Evolutionary conservation across 1,140 invertebrate genomes (phyloP).

Genomic region (Cydia splendana): DNA sequence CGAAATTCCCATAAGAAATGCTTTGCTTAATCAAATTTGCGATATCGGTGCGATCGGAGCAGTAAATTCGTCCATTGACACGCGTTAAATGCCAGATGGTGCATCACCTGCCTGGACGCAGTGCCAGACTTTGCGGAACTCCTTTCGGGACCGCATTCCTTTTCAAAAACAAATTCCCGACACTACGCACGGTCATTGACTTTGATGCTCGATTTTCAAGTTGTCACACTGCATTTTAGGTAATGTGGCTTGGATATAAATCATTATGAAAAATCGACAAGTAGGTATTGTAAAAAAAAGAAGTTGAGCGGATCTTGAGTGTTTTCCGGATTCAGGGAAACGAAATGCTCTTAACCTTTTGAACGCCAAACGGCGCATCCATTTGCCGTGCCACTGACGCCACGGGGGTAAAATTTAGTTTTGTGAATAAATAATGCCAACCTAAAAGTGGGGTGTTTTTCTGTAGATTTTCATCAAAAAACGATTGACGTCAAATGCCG

Average conservation of each 20-base stretch:
- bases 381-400: too few species aligned
- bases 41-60: slow-evolving; percentile 58
- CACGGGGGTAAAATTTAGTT: too few species aligned
- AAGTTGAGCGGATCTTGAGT: too few species aligned
- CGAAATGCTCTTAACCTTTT: too few species aligned
- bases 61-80: slow-evolving; percentile 59
- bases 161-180: slow-evolving; percentile 50
- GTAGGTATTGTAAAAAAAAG: too few species aligned
- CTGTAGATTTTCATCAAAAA: too few species aligned
- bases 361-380: too few species aligned
- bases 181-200: slow-evolving; percentile 65
- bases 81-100: slow-evolving; percentile 65
- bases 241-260: slow-evolving; percentile 3
- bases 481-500: too few species aligned
- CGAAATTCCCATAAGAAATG: slow-evolving; percentile 4
- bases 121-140: slow-evolving; percentile 53
- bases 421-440: too few species aligned
- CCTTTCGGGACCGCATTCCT: slow-evolving; percentile 63
- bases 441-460: too few species aligned
- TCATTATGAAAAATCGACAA: too few species aligned
- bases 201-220: slow-evolving; percentile 41
- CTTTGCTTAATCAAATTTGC: slow-evolving; percentile 54
- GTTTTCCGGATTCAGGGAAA: too few species aligned
- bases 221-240: slow-evolving; percentile 25
- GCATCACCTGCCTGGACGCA: slow-evolving; percentile 61